A percentile compares a stretch with the other conserved stretches of the same genome.
Evolutionary conservation across 2,888 invertebrate genomes (phyloP).

Genomic region (Epinotia bilunana): DNA sequence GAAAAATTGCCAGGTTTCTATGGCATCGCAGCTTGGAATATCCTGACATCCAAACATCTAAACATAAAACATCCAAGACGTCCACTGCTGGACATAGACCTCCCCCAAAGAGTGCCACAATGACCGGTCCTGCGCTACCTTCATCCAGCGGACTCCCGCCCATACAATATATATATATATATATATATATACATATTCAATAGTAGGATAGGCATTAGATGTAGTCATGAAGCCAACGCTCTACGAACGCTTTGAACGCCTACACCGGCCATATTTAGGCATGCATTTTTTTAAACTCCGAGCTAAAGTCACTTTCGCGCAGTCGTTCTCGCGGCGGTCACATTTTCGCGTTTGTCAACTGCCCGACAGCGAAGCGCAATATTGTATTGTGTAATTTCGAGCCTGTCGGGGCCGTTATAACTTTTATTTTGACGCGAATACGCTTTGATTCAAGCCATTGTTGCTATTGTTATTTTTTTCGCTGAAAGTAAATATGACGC

Average conservation of each 20-base stretch:
- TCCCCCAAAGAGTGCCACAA: too few relatives aligned
- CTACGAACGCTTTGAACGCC: not conserved
- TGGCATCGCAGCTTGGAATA: too few relatives aligned
- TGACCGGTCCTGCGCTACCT: too few relatives aligned
- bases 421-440: conserved; percentile 42
- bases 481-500: conserved; percentile 29
- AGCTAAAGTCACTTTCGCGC: conserved; percentile 31
- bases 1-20: too few relatives aligned
- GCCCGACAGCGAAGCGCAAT: conserved; percentile 42
- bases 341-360: conserved; percentile 45
- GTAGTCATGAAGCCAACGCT: not conserved
- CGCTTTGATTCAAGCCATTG: conserved; percentile 40
- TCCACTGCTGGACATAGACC: too few relatives aligned
- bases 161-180: too few relatives aligned
- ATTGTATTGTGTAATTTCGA: conserved; percentile 49
- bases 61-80: too few relatives aligned
- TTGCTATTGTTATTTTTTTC: conserved; percentile 33
- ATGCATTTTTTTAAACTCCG: not conserved
- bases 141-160: too few relatives aligned
- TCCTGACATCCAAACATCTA: too few relatives aligned
- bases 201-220: too few relatives aligned
- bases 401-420: conserved; percentile 40
- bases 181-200: too few relatives aligned
- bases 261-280: not conserved
- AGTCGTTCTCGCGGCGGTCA: conserved; percentile 19